Percentiles rank a stretch among this genome's conserved stretches.
phyloP scores from a whole-genome alignment of 2,888 invertebrate genomes.

The Drosophila maculinotata region DNA sequence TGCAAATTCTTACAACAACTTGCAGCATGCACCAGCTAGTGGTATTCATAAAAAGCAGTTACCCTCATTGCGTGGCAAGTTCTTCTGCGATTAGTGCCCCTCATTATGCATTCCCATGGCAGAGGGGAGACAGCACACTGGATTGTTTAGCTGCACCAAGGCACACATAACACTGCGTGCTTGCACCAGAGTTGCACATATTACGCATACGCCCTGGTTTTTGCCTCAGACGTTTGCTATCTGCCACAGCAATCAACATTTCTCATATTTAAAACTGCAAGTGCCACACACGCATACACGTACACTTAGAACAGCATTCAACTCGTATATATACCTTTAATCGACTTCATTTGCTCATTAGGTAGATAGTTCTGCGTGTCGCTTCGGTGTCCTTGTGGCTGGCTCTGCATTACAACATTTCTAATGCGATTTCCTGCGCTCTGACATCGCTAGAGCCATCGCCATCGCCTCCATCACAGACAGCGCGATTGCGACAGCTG shows the following conservation, averaged over 20 bases:
- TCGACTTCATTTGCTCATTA: slow-evolving; percentile 82
- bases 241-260: slow-evolving; percentile 63
- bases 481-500: slow-evolving; percentile 55
- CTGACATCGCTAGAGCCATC: slow-evolving; percentile 17
- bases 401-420: slow-evolving; percentile 49
- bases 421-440: slow-evolving; percentile 72
- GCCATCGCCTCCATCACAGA: slow-evolving; percentile 20
- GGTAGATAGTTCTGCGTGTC: slow-evolving; percentile 66
- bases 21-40: too few species aligned
- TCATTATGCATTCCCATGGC: slow-evolving; percentile 57
- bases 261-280: slow-evolving; percentile 65
- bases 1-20: slow-evolving; percentile 29
- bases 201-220: slow-evolving; percentile 53
- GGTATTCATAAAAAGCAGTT: slow-evolving; percentile 47
- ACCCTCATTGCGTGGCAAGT: slow-evolving; percentile 49
- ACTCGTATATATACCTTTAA: slow-evolving; percentile 65
- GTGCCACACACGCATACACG: slow-evolving; percentile 24
- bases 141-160: slow-evolving; percentile 32
- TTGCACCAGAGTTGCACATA: slow-evolving; percentile 26
- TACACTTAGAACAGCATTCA: slow-evolving; percentile 14
- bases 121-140: slow-evolving; percentile 39
- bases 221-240: slow-evolving; percentile 29
- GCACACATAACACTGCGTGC: slow-evolving; percentile 15
- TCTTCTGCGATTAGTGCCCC: slow-evolving; percentile 47
- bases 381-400: slow-evolving; percentile 45